Evolutionary conservation across 2,113 vertebrate species (phyloP).

Genomic region (Ciconia maguari): DNA sequence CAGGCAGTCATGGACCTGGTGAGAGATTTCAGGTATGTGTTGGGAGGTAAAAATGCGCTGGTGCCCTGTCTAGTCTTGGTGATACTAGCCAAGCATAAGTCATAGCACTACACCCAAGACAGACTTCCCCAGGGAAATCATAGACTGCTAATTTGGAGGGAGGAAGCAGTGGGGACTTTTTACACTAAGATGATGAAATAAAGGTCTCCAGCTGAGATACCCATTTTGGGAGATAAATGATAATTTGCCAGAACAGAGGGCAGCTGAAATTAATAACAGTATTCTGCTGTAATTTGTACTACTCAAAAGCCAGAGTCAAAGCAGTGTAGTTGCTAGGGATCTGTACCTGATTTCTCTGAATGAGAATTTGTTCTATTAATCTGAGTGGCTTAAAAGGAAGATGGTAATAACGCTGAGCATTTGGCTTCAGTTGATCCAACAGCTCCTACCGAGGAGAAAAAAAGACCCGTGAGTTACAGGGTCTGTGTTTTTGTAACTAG

Average conservation of each 20-base stretch:
- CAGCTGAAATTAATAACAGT: conserved; percentile 23
- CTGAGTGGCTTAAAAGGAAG: background rate
- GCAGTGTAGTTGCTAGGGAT: background rate
- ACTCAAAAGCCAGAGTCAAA: background rate
- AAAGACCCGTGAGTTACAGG: background rate
- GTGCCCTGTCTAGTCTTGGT: background rate
- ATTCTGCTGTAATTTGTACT: conserved; percentile 9
- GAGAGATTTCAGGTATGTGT: conserved; percentile 20
- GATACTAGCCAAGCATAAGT: background rate
- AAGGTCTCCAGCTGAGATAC: conserved; percentile 10
- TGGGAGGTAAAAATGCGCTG: background rate
- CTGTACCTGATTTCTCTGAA: conserved; percentile 16
- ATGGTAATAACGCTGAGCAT: background rate
- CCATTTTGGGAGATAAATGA: background rate
- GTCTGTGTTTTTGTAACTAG: background rate
- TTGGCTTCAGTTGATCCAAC: background rate
- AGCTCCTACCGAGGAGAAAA: background rate
- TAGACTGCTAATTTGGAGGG: background rate
- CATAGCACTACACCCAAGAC: background rate
- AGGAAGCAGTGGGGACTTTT: background rate
- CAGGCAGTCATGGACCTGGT: background rate
- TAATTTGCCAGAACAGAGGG: background rate
- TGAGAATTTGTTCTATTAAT: conserved; percentile 4
- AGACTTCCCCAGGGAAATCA: conserved; percentile 6
- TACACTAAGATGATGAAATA: background rate